Evolutionary conservation across 2,888 invertebrate species (phyloP), one percentile per base, ranked within the genome.

Genomic region (Chrysolina oricalcia): DNA sequence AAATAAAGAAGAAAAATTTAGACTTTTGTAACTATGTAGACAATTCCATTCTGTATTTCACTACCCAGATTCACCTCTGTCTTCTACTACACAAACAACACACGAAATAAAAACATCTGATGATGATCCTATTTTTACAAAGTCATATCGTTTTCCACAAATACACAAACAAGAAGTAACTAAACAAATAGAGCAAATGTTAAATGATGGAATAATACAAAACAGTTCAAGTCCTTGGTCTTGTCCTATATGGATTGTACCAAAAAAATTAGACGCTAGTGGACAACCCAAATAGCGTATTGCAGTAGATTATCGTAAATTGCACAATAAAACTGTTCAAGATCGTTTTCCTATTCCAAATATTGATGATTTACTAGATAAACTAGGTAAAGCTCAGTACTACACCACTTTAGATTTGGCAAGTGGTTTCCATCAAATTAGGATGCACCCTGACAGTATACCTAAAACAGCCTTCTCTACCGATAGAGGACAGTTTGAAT

Each of bases 341-440:
- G 56, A 56, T n/a, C 40, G 48, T 9, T 71, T 62, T 27, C 64
- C 66, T 27, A 21, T 67, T 21, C 66, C 72, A 10, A 64, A 50
- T n/a, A 72, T 72, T 10, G 27, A 65, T 35, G 67, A 67, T 19
- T 67, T 72, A 19, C 27, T 72, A 21, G 72, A 67, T 41, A 72
- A 56, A 46, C 40, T 67, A 35, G 72, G 72, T 21, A 46, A 53
- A 63, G n/a, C 27, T 40, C 65, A 64, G 8, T 72, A 72, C 40
- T 72, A 67, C 40, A 50, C 66, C 23, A 72, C 41, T 21, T 48
- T 64, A 43, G 71, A 71, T 35, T 63, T 71, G n/a, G 71, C 71
- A 23, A 74, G 43, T 21, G 77, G 73, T 43, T 79, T 72, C 62
- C 76, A 78, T 56, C 78, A 77, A 66, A 74, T 78, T 27, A 66